Conservation (phyloP, 1,140 invertebrate genomes). For the Bombus waltoni region DNA sequence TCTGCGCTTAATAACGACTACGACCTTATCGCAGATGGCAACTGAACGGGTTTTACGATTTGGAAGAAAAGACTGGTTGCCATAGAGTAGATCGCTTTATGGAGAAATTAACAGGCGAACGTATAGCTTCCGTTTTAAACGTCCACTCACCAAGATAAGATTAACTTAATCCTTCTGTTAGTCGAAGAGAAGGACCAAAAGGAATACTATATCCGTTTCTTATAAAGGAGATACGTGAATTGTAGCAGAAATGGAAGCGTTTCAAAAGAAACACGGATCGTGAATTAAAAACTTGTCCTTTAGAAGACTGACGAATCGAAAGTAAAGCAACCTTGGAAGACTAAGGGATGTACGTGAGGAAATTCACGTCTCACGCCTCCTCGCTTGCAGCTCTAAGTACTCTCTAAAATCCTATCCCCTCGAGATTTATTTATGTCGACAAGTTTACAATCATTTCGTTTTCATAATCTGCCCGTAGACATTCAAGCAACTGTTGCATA, state of each 20-base stretch:
- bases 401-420: neutral
- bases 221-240: neutral
- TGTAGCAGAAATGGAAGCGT: neutral
- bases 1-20: neutral
- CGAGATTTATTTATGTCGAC: neutral
- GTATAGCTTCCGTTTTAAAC: neutral
- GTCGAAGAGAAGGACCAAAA: neutral
- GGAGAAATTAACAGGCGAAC: neutral
- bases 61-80: neutral
- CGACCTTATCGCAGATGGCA: neutral
- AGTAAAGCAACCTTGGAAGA: constrained; percentile 5
- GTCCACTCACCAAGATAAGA: neutral
- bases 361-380: neutral
- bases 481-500: neutral
- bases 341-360: constrained; percentile 28
- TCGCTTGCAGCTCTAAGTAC: neutral
- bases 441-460: neutral
- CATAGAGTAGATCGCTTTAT: neutral
- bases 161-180: neutral
- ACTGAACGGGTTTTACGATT: neutral
- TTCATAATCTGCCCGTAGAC: too few species aligned
- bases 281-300: constrained; percentile 1
- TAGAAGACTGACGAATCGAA: neutral
- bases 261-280: neutral
- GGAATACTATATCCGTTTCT: neutral